Percentiles rank a stretch among this genome's conserved stretches.
Conservation (phyloP, 2,797 vertebrate genomes). For the Catamblyrhynchus diadema region DNA sequence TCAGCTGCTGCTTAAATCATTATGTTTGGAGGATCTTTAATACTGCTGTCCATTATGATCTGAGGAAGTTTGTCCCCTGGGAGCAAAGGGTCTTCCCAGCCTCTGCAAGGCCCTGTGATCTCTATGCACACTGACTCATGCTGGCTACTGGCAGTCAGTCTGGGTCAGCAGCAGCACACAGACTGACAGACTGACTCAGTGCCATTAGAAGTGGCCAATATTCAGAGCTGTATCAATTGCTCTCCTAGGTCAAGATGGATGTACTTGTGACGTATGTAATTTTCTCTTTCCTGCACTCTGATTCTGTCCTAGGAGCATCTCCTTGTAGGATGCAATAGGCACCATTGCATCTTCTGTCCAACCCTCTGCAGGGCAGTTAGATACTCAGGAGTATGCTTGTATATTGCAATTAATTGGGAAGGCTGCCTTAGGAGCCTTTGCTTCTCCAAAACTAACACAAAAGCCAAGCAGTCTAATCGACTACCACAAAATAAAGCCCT, state of each 20-base stretch:
- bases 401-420: not conserved
- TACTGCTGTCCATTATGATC: not conserved
- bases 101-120: not conserved
- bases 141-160: not conserved
- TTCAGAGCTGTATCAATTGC: not conserved
- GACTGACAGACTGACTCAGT: not conserved
- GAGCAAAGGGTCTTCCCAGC: not conserved
- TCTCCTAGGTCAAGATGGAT: not conserved
- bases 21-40: not conserved
- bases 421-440: not conserved
- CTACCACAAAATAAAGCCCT: not conserved
- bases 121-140: not conserved
- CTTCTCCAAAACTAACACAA: not conserved
- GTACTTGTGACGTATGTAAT: accelerated
- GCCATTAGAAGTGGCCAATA: not conserved
- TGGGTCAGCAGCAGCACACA: not conserved
- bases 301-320: not conserved
- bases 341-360: not conserved
- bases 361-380: not conserved
- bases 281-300: not conserved
- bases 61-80: not conserved
- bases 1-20: not conserved
- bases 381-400: not conserved
- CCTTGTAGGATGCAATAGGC: not conserved
- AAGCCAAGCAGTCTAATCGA: not conserved